Evolutionary conservation across 1,140 invertebrate genomes (phyloP).

Genomic region (Drosophila guanche): DNA sequence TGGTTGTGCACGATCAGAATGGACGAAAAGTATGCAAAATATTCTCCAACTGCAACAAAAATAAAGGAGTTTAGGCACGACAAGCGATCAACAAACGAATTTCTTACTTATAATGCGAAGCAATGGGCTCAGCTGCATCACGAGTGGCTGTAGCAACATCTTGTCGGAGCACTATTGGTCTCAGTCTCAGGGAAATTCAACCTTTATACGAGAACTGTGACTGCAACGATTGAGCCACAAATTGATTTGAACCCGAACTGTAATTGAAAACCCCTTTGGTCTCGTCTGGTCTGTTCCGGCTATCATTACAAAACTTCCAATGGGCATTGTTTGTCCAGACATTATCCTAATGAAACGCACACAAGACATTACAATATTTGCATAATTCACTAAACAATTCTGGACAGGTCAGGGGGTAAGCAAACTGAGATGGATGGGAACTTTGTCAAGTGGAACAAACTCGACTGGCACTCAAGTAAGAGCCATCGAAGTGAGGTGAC

Average conservation of each 20-base stretch:
- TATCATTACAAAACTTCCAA: slow-evolving; percentile 25
- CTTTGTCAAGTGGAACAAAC: slow-evolving; percentile 15
- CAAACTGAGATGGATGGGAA: not conserved
- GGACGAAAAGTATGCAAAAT: slow-evolving; percentile 54
- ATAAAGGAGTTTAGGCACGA: not conserved
- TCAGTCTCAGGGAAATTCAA: not conserved
- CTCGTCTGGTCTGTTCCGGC: slow-evolving; percentile 4
- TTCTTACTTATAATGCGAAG: slow-evolving; percentile 58
- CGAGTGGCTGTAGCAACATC: slow-evolving; percentile 51
- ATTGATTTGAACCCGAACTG: slow-evolving; percentile 67
- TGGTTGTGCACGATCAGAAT: slow-evolving; percentile 66
- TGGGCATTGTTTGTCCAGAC: slow-evolving; percentile 58
- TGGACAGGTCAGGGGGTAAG: not conserved
- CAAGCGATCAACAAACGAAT: not conserved
- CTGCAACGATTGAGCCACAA: slow-evolving; percentile 44
- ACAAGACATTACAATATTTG: slow-evolving; percentile 51
- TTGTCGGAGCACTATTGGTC: slow-evolving; percentile 16
- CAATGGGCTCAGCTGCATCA: slow-evolving; percentile 46
- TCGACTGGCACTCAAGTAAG: not conserved
- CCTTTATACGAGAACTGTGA: slow-evolving; percentile 40
- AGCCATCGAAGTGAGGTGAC: not conserved
- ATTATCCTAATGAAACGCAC: slow-evolving; percentile 74
- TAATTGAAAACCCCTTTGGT: slow-evolving; percentile 43
- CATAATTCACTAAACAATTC: slow-evolving; percentile 56
- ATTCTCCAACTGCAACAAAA: slow-evolving; percentile 22